These are phyloP conservation scores for Prostheceraeus crozeri DNA, from an alignment of 2,888 invertebrate species.

Conservation along the genomic window DNA sequence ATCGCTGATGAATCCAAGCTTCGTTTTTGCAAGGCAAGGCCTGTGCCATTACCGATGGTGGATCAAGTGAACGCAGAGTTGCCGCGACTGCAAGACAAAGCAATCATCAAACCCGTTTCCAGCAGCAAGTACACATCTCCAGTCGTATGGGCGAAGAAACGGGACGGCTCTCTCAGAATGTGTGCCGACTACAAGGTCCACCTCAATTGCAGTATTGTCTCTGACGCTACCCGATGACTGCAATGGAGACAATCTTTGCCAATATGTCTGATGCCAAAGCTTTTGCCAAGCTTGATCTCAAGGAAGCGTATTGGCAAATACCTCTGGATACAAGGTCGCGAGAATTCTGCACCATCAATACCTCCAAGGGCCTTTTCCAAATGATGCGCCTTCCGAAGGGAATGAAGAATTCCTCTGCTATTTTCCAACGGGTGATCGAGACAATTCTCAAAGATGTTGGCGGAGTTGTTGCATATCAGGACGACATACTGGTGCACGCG, in stretches of 20 bases:
- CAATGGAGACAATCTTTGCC: slow-evolving; percentile 29
- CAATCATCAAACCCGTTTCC: too few species aligned
- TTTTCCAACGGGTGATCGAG: slow-evolving; percentile 34
- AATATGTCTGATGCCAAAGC: slow-evolving; percentile 21
- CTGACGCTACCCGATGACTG: slow-evolving; percentile 24
- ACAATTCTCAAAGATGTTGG: slow-evolving; percentile 10
- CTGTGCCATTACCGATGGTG: too few species aligned
- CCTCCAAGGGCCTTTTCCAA: slow-evolving; percentile 21
- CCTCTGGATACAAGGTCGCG: slow-evolving; percentile 31
- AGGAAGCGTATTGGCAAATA: slow-evolving; percentile 31
- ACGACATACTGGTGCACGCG: slow-evolving; percentile 20
- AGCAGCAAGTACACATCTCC: too few species aligned
- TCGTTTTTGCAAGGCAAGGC: too few species aligned
- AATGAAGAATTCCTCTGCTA: slow-evolving; percentile 28
- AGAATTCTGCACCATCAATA: slow-evolving; percentile 30
- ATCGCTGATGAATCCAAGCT: too few species aligned
- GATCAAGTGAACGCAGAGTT: too few species aligned
- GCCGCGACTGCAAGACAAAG: too few species aligned
- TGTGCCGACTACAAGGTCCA: slow-evolving; percentile 29
- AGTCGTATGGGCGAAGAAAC: slow-evolving; percentile 2
- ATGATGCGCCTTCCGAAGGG: slow-evolving; percentile 34
- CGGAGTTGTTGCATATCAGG: slow-evolving; percentile 31
- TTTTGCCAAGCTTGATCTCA: slow-evolving; percentile 27
- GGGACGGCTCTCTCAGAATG: background rate
- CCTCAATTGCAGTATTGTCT: slow-evolving; percentile 10